Percentiles rank a stretch among this genome's conserved stretches.
These are phyloP conservation scores for Daktulosphaira vitifoliae DNA, from an alignment of 1,140 invertebrate genomes.

Conservation along the genomic window DNA sequence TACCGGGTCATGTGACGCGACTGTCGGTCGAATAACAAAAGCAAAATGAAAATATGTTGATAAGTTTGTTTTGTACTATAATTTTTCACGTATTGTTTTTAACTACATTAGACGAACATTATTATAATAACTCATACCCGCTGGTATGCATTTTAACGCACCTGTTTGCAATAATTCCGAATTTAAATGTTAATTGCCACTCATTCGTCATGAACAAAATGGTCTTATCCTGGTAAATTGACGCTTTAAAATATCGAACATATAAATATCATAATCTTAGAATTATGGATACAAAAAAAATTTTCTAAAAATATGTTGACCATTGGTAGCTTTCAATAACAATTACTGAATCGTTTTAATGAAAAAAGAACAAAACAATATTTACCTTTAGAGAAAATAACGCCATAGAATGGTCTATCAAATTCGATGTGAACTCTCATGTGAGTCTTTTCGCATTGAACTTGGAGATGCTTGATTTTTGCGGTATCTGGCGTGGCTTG, in stretches of 20 bases:
- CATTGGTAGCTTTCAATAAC: no score
- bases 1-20: conserved; percentile 14
- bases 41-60: not conserved
- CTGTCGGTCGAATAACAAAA: not conserved
- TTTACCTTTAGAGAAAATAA: conserved; percentile 82
- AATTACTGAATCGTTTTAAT: no score
- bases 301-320: no score
- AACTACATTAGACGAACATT: not conserved
- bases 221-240: not conserved
- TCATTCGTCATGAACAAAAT: not conserved
- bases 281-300: no score
- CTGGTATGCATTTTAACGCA: not conserved
- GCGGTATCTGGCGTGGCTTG: conserved; percentile 70
- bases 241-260: no score
- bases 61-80: not conserved
- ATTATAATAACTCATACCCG: no score
- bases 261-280: no score
- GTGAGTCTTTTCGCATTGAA: conserved; percentile 90
- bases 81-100: not conserved
- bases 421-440: conserved; percentile 93
- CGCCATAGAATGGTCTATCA: conserved; percentile 88
- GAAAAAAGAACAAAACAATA: no score
- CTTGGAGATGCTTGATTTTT: conserved; percentile 83
- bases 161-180: not conserved
- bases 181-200: not conserved